Evolutionary conservation across 2,113 vertebrate genomes (phyloP), one percentile per base, ranked within the genome.

Genomic region (Spermophilus dauricus): DNA sequence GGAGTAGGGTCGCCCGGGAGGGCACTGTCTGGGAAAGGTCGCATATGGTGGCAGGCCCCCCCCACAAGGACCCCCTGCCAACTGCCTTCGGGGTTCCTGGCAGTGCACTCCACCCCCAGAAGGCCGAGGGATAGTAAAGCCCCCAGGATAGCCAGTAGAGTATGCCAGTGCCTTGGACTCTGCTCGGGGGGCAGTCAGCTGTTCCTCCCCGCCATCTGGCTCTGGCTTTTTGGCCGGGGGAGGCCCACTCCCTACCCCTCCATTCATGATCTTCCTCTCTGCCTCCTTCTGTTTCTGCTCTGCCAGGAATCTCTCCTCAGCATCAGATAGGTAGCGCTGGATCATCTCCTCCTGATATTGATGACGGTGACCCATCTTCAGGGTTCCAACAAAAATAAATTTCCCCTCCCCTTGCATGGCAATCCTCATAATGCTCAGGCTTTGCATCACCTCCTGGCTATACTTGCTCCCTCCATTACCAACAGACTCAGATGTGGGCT

Each of bases 311-410:
- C 99, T 99, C 3, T 99, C 99, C 98, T 99, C 99, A 0, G 99
- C 99, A 0, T 99, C 99, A 0, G 98, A 70, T 0, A 99, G 99
- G 98, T 99, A 99, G 86, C 99, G 98, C 95, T 99, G 99, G 98
- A 99, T 99, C 99, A 99, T 99, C 98, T 99, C 99, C 98, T 99
- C 99, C 98, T 99, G 99, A 98, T 99, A 99, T 26, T 99, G 99
- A 98, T 99, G 99, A 9, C 99, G 98, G 98, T 98, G 98, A 98
- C 99, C 99, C 98, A 99, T 99, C 70, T 99, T 99, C 96, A 99
- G 99, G 45, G 99, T 98, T 45, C 99, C 99, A 8, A 99, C 98
- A 0, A 99, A 99, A 98, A 99, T 99, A 96, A 99, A 99, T 90
- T 99, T 99, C 70, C 99, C 98, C 98, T 99, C 99, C 0, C 99